These are phyloP conservation scores for Macropis europaea DNA, from an alignment of 2,888 invertebrate species.

Conservation along the genomic window DNA sequence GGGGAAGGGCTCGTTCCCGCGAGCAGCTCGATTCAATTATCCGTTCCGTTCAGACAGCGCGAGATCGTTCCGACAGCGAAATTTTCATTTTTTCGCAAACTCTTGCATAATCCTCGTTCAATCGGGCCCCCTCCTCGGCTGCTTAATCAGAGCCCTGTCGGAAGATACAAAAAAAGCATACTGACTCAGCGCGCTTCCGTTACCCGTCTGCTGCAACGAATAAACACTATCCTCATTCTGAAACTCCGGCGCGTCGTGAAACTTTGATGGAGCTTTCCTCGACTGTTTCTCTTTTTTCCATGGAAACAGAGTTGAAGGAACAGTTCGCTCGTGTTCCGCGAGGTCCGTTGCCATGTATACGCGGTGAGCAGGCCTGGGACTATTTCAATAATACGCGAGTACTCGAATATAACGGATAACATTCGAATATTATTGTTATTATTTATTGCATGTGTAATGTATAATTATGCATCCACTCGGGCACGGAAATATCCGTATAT, in stretches of 20 bases:
- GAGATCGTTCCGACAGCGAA: no score
- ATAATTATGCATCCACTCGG: no score
- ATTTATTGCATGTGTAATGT: no score
- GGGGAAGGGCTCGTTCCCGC: background rate
- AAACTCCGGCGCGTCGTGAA: constrained; percentile 6
- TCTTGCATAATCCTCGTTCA: background rate
- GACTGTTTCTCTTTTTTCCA: no score
- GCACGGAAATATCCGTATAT: no score
- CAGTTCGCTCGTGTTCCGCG: no score
- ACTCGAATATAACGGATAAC: no score
- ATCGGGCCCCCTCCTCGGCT: background rate
- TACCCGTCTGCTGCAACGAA: background rate
- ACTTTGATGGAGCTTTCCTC: background rate
- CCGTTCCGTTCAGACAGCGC: background rate
- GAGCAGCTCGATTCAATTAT: constrained; percentile 1
- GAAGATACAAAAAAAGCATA: background rate
- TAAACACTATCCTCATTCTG: background rate
- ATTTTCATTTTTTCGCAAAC: background rate
- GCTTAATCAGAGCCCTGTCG: background rate
- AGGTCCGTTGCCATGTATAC: no score
- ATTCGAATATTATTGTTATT: no score
- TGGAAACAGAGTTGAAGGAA: no score
- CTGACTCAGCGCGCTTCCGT: constrained; percentile 3
- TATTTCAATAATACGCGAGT: no score
- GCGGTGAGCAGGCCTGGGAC: no score